phyloP scores from a whole-genome alignment of 2,113 vertebrate genomes.

The Dendrocopos noguchii region DNA sequence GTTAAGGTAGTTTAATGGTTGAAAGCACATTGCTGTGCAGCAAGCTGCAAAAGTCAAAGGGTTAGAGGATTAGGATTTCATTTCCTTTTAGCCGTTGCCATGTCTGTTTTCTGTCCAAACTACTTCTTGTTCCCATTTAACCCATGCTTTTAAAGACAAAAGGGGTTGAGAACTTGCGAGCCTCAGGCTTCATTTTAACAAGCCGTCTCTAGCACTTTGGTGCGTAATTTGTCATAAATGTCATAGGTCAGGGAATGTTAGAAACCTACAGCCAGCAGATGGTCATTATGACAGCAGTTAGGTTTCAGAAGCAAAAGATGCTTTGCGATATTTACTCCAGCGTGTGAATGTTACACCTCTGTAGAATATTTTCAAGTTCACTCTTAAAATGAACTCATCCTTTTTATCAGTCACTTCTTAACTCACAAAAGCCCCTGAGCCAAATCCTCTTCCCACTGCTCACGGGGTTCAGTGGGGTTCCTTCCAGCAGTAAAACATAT shows the following conservation, averaged over 20 bases:
- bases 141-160: constrained; percentile 81
- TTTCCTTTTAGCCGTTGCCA: constrained; percentile 81
- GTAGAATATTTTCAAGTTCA: constrained; percentile 61
- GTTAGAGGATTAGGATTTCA: constrained; percentile 79
- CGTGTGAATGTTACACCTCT: constrained; percentile 69
- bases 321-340: constrained; percentile 72
- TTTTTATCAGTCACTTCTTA: constrained; percentile 39
- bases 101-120: constrained; percentile 86
- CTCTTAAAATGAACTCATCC: constrained; percentile 49
- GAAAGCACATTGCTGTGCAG: constrained; percentile 76
- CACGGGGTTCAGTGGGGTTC: not conserved
- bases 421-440: not conserved
- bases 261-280: constrained; percentile 83
- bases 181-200: constrained; percentile 86
- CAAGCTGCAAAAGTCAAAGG: constrained; percentile 79
- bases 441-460: not conserved
- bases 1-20: constrained; percentile 82
- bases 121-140: constrained; percentile 80
- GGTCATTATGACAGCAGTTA: constrained; percentile 83
- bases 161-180: constrained; percentile 72
- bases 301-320: constrained; percentile 69
- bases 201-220: constrained; percentile 84
- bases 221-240: constrained; percentile 90
- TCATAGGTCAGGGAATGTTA: constrained; percentile 84
- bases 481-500: not conserved